These are phyloP conservation scores for Antedon mediterranea DNA, from an alignment of 53 echinoderm and acorn worm species.

Conservation along the genomic window DNA sequence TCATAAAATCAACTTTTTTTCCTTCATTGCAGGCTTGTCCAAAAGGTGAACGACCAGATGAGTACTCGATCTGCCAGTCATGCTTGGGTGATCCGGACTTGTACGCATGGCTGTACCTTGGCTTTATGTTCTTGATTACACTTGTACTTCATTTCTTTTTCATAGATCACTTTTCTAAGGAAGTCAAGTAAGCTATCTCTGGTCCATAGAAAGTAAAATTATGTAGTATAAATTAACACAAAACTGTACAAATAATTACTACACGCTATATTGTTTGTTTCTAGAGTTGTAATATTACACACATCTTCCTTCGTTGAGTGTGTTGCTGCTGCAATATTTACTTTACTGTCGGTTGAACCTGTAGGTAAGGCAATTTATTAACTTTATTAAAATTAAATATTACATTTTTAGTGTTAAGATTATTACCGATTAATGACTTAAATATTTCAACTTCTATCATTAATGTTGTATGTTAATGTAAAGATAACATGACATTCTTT, in stretches of 20 bases:
- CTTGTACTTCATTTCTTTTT: conserved; percentile 81
- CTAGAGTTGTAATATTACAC: conserved; percentile 44
- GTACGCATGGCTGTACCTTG: conserved; percentile 90
- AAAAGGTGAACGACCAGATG: conserved; percentile 43
- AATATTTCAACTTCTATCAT: too few relatives aligned
- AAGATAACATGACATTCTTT: not conserved
- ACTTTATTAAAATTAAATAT: not conserved
- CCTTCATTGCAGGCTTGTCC: conserved; percentile 50
- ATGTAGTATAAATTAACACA: too few relatives aligned
- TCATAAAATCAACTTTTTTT: not conserved
- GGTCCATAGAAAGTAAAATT: too few relatives aligned
- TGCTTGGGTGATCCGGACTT: conserved; percentile 36
- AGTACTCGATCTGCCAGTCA: conserved; percentile 44
- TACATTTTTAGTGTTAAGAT: too few relatives aligned
- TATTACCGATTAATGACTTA: too few relatives aligned
- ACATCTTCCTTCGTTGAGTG: conserved; percentile 55
- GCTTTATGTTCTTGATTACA: conserved; percentile 77
- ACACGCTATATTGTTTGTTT: not conserved
- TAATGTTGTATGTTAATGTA: too few relatives aligned
- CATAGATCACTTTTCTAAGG: conserved; percentile 87
- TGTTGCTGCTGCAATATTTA: conserved; percentile 36
- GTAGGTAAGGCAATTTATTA: conserved; percentile 20
- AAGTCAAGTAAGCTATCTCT: conserved; percentile 23
- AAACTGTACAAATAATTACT: too few relatives aligned
- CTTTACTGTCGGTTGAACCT: conserved; percentile 46